Conservation (phyloP, 2,888 invertebrate species). For the Steromphala cineraria region DNA sequence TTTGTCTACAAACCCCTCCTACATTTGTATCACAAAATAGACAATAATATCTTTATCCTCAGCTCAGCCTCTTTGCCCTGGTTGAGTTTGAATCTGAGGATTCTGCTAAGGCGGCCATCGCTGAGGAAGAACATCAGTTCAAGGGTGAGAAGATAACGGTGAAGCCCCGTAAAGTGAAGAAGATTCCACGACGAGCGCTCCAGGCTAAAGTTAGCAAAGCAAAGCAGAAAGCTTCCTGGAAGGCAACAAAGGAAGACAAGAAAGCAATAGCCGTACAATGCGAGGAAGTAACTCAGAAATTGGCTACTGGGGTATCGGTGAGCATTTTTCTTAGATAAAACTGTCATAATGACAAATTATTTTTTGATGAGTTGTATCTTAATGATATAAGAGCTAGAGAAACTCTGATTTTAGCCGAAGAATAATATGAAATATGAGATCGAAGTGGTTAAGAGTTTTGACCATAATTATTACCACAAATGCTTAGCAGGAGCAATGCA, state of each 20-base stretch:
- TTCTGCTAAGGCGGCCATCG: slow-evolving; percentile 14
- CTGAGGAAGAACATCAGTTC: slow-evolving; percentile 23
- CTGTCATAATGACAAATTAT: no score
- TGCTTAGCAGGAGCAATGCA: no score
- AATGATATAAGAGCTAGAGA: no score
- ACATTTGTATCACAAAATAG: no score
- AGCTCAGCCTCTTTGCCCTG: slow-evolving; percentile 36
- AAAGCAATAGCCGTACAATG: background rate
- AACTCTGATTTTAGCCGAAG: no score
- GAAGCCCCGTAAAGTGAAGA: slow-evolving; percentile 28
- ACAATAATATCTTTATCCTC: background rate
- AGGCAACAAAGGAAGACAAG: slow-evolving; percentile 12
- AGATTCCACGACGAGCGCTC: background rate
- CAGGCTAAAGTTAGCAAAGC: background rate
- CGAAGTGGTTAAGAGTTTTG: no score
- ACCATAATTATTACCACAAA: no score
- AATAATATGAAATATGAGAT: no score
- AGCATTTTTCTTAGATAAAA: background rate
- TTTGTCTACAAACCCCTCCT: no score
- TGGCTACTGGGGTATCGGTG: background rate
- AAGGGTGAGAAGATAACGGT: slow-evolving; percentile 24
- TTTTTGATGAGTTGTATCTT: no score
- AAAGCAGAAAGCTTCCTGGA: background rate
- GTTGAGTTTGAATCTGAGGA: slow-evolving; percentile 36
- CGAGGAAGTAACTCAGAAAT: background rate